Conservation (phyloP, 2,888 invertebrate species). For the Trissolcus brochymenae region DNA sequence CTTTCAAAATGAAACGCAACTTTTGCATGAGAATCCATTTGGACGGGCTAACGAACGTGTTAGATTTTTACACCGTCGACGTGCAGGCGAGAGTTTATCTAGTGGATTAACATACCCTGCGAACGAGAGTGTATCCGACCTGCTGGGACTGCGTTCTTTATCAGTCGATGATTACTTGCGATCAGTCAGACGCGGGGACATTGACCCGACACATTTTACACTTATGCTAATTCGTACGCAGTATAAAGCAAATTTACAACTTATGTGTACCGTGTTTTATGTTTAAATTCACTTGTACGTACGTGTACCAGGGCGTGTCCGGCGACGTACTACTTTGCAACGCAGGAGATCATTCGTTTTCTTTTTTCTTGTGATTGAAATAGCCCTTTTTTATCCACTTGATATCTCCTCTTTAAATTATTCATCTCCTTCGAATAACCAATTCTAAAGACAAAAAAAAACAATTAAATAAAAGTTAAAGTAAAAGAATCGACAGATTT, state of each 20-base stretch:
- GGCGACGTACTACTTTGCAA: slow-evolving; percentile 27
- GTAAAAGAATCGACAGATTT: neutral
- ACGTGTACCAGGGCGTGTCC: slow-evolving; percentile 32
- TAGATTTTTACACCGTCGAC: neutral
- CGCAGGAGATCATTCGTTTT: slow-evolving; percentile 29
- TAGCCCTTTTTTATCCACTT: too few species aligned
- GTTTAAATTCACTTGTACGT: slow-evolving; percentile 32
- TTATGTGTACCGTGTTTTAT: slow-evolving; percentile 21
- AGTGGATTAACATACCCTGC: slow-evolving; percentile 25
- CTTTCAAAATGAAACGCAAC: too few species aligned
- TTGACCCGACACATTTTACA: slow-evolving; percentile 33
- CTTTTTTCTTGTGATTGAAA: neutral
- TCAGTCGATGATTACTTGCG: slow-evolving; percentile 24
- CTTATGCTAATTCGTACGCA: slow-evolving; percentile 41
- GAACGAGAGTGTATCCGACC: slow-evolving; percentile 13
- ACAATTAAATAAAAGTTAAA: neutral
- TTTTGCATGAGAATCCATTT: too few species aligned
- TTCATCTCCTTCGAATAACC: too few species aligned
- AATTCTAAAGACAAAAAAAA: neutral
- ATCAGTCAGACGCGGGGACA: slow-evolving; percentile 16
- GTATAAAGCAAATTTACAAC: slow-evolving; percentile 42
- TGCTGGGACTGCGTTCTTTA: slow-evolving; percentile 18
- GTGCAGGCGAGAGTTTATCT: slow-evolving; percentile 3
- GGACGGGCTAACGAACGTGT: neutral
- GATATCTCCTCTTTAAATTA: too few species aligned